Percentiles rank a stretch among this genome's conserved stretches.
These are phyloP conservation scores for Nymphicus hollandicus DNA, from an alignment of 2,113 vertebrate species.

Conservation along the genomic window DNA sequence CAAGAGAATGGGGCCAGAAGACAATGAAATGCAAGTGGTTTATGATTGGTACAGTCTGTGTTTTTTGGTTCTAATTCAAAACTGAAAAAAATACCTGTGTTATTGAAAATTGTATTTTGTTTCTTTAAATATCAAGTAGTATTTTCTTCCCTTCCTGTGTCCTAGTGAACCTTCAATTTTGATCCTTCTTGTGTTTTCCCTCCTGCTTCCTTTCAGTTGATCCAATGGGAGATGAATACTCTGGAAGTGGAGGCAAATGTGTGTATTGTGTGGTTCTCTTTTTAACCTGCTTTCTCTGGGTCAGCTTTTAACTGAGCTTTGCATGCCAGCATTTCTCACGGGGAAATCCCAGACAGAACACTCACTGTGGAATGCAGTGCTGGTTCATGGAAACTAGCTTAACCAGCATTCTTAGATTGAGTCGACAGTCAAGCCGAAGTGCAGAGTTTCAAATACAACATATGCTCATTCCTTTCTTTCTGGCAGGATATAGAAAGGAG, in stretches of 20 bases:
- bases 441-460: not conserved
- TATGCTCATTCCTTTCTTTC: not conserved
- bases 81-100: not conserved
- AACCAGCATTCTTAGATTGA: not conserved
- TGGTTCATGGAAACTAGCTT: not conserved
- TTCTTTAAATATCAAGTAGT: constrained; percentile 26
- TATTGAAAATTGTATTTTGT: not conserved
- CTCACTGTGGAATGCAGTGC: not conserved
- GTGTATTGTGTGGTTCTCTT: constrained; percentile 85
- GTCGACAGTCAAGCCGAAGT: not conserved
- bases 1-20: not conserved
- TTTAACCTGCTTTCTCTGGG: constrained; percentile 71
- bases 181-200: constrained; percentile 87
- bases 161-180: constrained; percentile 76
- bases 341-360: constrained; percentile 80
- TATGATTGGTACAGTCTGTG: not conserved
- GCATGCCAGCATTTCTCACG: constrained; percentile 80
- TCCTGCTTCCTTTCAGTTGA: constrained; percentile 92
- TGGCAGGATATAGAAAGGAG: not conserved
- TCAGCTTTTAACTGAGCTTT: constrained; percentile 77
- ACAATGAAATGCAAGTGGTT: not conserved
- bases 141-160: constrained; percentile 63
- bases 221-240: constrained; percentile 93
- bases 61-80: not conserved
- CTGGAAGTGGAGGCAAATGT: constrained; percentile 98